Conservation (phyloP, 2,888 invertebrate species). For the Leptinotarsa juncta region DNA sequence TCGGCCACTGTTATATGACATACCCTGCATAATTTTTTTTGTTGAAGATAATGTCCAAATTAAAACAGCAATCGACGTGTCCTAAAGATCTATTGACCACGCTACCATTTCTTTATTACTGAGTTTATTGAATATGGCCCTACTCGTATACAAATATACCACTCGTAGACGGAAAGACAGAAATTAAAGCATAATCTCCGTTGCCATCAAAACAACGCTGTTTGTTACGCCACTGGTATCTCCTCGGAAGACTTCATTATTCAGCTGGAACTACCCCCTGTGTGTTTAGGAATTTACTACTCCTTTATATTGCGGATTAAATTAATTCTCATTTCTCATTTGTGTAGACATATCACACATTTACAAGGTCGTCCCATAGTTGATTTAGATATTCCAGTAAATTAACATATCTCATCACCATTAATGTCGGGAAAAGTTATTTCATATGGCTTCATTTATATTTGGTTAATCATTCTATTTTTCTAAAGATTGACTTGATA, state of each 20-base stretch:
- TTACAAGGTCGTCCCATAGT: slow-evolving; percentile 43
- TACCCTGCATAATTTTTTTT: no score
- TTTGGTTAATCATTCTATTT: slow-evolving; percentile 25
- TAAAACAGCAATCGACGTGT: no score
- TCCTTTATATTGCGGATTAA: slow-evolving; percentile 53
- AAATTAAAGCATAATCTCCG: background rate
- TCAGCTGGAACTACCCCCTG: slow-evolving; percentile 44
- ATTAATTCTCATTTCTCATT: slow-evolving; percentile 53
- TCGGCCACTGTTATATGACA: no score
- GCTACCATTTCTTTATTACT: no score
- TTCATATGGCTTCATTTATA: slow-evolving; percentile 44
- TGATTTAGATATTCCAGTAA: slow-evolving; percentile 46
- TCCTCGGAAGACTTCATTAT: slow-evolving; percentile 40
- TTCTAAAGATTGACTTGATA: background rate
- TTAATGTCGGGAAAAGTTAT: slow-evolving; percentile 48
- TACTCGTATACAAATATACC: background rate
- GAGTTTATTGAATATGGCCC: no score
- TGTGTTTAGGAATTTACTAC: slow-evolving; percentile 48
- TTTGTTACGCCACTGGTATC: slow-evolving; percentile 28
- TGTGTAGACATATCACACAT: slow-evolving; percentile 51
- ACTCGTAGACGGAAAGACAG: background rate
- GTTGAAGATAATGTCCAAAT: no score
- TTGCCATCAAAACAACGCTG: background rate
- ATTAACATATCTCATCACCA: slow-evolving; percentile 56
- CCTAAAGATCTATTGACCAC: no score